phyloP scores from a whole-genome alignment of 2,888 invertebrate species.

The Morpho achilles region DNA sequence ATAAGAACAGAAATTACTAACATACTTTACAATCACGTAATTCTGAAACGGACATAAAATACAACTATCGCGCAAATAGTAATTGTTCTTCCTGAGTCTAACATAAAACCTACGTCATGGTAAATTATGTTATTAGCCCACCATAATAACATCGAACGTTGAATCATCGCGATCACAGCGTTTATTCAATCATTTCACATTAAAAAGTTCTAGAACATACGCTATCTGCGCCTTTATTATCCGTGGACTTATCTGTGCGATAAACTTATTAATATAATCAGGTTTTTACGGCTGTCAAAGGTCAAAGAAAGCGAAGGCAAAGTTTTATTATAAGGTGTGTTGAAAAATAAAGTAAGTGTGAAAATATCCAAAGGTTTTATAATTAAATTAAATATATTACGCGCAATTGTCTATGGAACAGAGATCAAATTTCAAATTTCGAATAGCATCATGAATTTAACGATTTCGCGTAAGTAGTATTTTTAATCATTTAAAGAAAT shows the following conservation, averaged over 20 bases:
- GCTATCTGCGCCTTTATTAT: not conserved
- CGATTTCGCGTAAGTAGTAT: too few relatives aligned
- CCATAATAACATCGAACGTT: conserved; percentile 1
- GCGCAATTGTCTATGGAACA: too few relatives aligned
- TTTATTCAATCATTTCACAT: conserved; percentile 12
- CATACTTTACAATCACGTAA: not conserved
- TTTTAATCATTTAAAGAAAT: too few relatives aligned
- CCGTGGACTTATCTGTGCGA: not conserved
- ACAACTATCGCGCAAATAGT: not conserved
- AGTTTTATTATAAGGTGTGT: too few relatives aligned
- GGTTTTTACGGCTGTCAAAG: too few relatives aligned
- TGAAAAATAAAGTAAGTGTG: too few relatives aligned
- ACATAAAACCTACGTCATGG: not conserved
- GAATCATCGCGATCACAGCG: conserved; percentile 12
- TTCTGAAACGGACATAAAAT: conserved; percentile 4
- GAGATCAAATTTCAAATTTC: too few relatives aligned
- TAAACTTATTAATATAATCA: too few relatives aligned
- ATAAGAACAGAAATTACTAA: not conserved
- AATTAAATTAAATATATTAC: too few relatives aligned
- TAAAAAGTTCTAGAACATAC: conserved; percentile 11
- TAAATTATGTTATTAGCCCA: not conserved
- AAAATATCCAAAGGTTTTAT: too few relatives aligned
- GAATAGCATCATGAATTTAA: too few relatives aligned
- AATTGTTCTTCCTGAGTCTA: conserved; percentile 2
- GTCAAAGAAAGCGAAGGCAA: too few relatives aligned